Evolutionary conservation across 2,113 vertebrate species (phyloP), one percentile per base, ranked within the genome.

Genomic region (Burhinus oedicnemus): DNA sequence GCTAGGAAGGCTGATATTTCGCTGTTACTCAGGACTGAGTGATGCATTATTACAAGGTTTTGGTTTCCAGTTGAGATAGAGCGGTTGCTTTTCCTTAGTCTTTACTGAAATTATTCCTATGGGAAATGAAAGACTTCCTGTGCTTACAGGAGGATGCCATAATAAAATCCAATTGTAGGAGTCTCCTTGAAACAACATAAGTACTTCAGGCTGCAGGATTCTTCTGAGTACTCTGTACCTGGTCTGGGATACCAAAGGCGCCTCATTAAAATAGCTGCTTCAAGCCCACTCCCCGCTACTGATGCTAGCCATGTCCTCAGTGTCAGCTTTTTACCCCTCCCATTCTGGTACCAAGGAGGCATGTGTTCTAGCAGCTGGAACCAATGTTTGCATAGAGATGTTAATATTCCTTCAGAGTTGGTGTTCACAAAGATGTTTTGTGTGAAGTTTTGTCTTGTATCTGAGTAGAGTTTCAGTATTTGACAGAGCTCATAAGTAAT

Each of bases 351-450:
- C 38, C 5, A 38, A 42, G 29, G 15, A 74, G 19, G 2, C 7
- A 4, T 19, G 7, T 70, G 26, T 77, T 87, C 30, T 40, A 64
- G 27, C 68, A 74, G 15, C 54, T 83, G 80, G 45, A 69, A 49
- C 51, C 21, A 54, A 6, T 0, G 0, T 14, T 38, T 26, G 16
- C 2, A 0, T 74, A 21, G 26, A 26, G 38, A 34, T 79, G 22
- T n/a, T 75, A 34, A 36, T 62, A 36, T 42, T 69, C 51, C 19
- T 62, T 83, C 40, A 45, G 61, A 74, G 17, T 25, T 40, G 17
- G 8, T 70, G 32, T 80, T 40, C 62, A 57, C 36, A 34, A 58
- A 27, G 27, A 27, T 89, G 30, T 84, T 83, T 74, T 70, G 6
- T 5, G 1, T 89, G 20, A 66, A 78, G 29, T 66, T 86, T 76